These are phyloP conservation scores for Idaea aversata DNA, from an alignment of 2,888 invertebrate genomes.

Conservation along the genomic window DNA sequence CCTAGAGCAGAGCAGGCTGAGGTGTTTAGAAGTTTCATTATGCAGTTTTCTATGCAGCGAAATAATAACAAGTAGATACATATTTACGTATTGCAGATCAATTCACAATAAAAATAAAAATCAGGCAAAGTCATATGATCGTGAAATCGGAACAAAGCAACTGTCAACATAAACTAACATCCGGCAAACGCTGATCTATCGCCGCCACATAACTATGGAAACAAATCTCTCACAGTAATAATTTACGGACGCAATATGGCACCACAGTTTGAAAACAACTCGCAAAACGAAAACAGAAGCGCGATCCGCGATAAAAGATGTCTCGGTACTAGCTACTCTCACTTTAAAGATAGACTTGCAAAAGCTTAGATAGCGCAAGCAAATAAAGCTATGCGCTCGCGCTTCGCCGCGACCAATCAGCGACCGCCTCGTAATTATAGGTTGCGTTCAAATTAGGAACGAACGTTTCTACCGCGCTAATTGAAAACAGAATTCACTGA, in stretches of 20 bases:
- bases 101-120: constrained; percentile 41
- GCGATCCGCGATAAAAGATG: constrained; percentile 72
- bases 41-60: neutral
- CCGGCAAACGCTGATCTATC: constrained; percentile 74
- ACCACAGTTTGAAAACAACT: constrained; percentile 66
- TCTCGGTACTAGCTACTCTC: constrained; percentile 62
- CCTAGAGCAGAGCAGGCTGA: too few relatives aligned
- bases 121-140: constrained; percentile 51
- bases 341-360: constrained; percentile 66
- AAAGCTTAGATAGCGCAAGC: constrained; percentile 56
- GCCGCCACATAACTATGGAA: constrained; percentile 76
- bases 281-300: constrained; percentile 68
- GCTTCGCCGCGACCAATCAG: constrained; percentile 60
- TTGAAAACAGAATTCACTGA: constrained; percentile 70
- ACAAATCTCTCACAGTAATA: constrained; percentile 75
- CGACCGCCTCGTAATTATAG: constrained; percentile 68
- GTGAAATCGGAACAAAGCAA: constrained; percentile 68
- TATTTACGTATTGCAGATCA: constrained; percentile 5
- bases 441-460: constrained; percentile 72
- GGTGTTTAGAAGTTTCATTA: too few relatives aligned
- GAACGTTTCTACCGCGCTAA: constrained; percentile 61
- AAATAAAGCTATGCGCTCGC: constrained; percentile 55
- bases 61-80: constrained; percentile 5
- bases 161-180: constrained; percentile 75
- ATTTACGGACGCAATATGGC: constrained; percentile 75